A percentile compares a stretch with the other conserved stretches of the same genome.
These are phyloP conservation scores for Amitus sp. DNA, from an alignment of 2,888 invertebrate genomes.

Conservation along the genomic window DNA sequence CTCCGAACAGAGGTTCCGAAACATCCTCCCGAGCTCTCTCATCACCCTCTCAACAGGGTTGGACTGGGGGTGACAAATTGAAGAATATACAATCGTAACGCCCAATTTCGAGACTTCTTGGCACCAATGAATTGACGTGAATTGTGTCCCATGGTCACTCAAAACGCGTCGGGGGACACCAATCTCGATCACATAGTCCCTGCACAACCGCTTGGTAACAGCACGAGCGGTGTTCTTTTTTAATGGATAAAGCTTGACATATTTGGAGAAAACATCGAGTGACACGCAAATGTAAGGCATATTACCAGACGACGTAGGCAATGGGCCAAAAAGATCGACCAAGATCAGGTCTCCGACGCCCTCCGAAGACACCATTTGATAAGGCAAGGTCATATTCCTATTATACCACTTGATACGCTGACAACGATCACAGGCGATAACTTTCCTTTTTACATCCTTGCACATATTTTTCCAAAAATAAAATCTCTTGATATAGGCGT, in stretches of 20 bases:
- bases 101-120: not conserved
- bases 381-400: constrained; percentile 12
- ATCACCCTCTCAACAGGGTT: no score
- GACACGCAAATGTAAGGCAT: constrained; percentile 26
- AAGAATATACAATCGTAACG: no score
- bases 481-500: not conserved
- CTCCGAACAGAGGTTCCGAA: no score
- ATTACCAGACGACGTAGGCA: constrained; percentile 22
- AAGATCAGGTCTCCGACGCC: constrained; percentile 14
- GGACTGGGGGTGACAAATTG: no score
- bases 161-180: constrained; percentile 14
- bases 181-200: constrained; percentile 10
- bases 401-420: constrained; percentile 5
- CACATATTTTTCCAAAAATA: constrained; percentile 10
- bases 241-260: constrained; percentile 24
- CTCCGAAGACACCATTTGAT: not conserved
- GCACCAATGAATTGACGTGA: constrained; percentile 13
- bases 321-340: constrained; percentile 25
- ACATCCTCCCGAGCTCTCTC: no score
- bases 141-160: constrained; percentile 21
- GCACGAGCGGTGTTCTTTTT: constrained; percentile 18
- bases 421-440: constrained; percentile 1
- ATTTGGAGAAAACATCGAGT: constrained; percentile 23
- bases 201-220: constrained; percentile 6
- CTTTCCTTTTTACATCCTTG: not conserved